Evolutionary conservation across 35 echinoderm and acorn worm species (phyloP).

Genomic region (Lytechinus variegatus): DNA sequence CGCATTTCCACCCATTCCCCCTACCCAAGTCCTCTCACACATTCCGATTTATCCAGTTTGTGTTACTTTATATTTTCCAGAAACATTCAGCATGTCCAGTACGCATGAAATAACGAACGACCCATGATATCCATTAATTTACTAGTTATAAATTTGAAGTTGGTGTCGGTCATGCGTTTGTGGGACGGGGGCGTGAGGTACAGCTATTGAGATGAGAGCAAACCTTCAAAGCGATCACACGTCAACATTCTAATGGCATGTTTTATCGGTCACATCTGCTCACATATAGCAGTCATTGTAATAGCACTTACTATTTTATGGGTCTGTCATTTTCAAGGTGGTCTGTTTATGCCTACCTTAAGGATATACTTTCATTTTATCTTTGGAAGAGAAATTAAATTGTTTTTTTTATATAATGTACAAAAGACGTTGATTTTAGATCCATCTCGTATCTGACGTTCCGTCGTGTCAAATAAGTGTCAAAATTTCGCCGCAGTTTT

Average conservation of each 20-base stretch:
- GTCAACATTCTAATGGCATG: constrained; percentile 8
- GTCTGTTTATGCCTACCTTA: background rate
- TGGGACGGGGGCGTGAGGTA: no score
- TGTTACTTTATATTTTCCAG: no score
- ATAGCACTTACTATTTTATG: background rate
- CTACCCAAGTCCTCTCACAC: no score
- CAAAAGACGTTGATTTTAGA: background rate
- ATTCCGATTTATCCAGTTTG: no score
- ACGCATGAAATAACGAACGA: no score
- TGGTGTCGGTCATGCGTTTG: no score
- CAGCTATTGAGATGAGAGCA: no score
- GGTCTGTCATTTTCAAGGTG: background rate
- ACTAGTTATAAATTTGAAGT: no score
- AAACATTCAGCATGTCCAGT: no score
- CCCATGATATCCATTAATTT: no score
- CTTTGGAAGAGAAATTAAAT: background rate
- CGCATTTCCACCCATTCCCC: no score
- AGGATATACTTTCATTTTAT: background rate
- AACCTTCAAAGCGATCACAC: background rate
- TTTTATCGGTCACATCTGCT: background rate
- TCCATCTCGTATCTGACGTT: background rate
- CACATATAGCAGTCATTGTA: background rate
- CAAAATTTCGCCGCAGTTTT: background rate
- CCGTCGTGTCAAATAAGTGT: background rate
- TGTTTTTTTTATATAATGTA: background rate